These are phyloP conservation scores for Teleopsis dalmanni DNA, from an alignment of 1,140 invertebrate genomes.

Conservation along the genomic window DNA sequence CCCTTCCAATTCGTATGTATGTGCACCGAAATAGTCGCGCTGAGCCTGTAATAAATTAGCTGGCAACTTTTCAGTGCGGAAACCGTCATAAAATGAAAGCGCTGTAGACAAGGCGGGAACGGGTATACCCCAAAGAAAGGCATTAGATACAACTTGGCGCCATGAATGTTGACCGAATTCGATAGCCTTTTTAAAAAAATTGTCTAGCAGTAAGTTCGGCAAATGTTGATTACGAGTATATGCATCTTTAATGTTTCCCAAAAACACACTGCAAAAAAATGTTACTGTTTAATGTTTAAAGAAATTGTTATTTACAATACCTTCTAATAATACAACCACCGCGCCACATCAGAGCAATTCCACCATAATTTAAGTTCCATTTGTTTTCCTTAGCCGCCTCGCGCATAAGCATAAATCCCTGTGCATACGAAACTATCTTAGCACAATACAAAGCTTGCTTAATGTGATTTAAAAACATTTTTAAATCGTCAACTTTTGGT, in stretches of 20 bases:
- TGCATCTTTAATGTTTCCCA: constrained; percentile 95
- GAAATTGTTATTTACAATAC: constrained; percentile 37
- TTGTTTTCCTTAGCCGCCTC: constrained; percentile 86
- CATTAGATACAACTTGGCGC: constrained; percentile 58
- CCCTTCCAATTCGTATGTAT: constrained; percentile 88
- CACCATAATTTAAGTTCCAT: constrained; percentile 97
- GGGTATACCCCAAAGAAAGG: constrained; percentile 74
- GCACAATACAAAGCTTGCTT: constrained; percentile 89
- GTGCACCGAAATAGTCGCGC: constrained; percentile 97
- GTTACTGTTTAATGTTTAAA: neutral
- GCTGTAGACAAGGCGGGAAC: constrained; percentile 89
- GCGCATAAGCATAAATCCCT: constrained; percentile 96
- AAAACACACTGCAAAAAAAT: constrained; percentile 63
- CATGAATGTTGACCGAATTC: constrained; percentile 66
- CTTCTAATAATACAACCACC: constrained; percentile 98
- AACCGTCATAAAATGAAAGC: constrained; percentile 96
- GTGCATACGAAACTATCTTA: constrained; percentile 98
- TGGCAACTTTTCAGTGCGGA: constrained; percentile 69
- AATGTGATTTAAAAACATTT: constrained; percentile 68
- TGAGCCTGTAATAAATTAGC: constrained; percentile 95
- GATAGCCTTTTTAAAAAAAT: constrained; percentile 88
- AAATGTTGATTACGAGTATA: constrained; percentile 89
- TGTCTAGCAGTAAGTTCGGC: constrained; percentile 85
- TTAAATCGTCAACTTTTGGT: constrained; percentile 61
- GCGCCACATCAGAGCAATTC: constrained; percentile 98